Conservation (phyloP, 2,113 vertebrate genomes). For the Scomber scombrus region DNA sequence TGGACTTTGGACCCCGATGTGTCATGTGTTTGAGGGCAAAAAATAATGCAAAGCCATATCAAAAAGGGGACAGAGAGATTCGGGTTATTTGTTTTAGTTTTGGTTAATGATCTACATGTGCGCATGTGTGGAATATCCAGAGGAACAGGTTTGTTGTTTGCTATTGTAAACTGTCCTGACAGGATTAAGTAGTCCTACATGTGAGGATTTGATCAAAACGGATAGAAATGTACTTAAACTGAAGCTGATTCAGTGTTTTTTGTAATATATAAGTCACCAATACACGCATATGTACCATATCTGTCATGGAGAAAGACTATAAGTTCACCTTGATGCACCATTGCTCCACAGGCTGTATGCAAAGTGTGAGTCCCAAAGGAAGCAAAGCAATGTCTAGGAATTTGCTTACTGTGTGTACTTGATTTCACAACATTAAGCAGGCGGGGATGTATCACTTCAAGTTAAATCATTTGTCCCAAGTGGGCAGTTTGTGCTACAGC, state of each 20-base stretch:
- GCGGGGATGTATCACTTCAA: background rate
- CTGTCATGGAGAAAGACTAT: constrained; percentile 20
- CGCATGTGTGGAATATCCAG: constrained; percentile 49
- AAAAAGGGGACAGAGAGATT: background rate
- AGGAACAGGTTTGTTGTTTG: constrained; percentile 31
- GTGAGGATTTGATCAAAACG: no score
- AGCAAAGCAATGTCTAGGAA: background rate
- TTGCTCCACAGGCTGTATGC: constrained; percentile 15
- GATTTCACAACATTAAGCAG: background rate
- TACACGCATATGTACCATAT: background rate
- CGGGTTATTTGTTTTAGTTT: constrained; percentile 24
- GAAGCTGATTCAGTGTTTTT: background rate
- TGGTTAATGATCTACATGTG: background rate
- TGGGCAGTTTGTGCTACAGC: no score
- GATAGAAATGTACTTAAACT: background rate
- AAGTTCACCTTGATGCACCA: constrained; percentile 35
- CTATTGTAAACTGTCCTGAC: background rate
- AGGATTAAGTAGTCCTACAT: background rate
- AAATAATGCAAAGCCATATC: background rate
- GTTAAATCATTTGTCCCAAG: no score
- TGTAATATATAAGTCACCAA: constrained; percentile 1
- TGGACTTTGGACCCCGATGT: constrained; percentile 67
- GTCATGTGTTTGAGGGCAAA: background rate
- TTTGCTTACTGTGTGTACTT: background rate
- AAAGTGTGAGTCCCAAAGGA: constrained; percentile 20